phyloP scores from a whole-genome alignment of 1,140 invertebrate genomes.

The Diploscapter pachys region DNA sequence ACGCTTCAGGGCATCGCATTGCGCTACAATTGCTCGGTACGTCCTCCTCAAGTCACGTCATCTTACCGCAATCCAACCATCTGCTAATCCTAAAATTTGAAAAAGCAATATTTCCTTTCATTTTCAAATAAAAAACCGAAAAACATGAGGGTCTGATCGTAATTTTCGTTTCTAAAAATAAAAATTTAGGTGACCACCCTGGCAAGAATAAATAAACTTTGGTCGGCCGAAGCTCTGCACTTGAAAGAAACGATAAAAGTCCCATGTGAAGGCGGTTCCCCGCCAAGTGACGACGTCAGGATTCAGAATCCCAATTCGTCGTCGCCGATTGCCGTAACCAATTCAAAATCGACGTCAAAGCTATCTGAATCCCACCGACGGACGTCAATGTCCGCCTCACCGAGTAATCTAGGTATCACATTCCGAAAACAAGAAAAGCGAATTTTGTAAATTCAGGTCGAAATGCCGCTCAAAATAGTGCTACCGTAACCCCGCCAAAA shows the following conservation, averaged over 20 bases:
- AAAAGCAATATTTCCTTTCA: too few relatives aligned
- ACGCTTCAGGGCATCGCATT: slow-evolving; percentile 14
- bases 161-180: not conserved
- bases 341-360: not conserved
- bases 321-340: too few relatives aligned
- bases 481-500: too few relatives aligned
- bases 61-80: too few relatives aligned
- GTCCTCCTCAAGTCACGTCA: not conserved
- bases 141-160: too few relatives aligned
- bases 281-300: not conserved
- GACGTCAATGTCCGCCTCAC: not conserved
- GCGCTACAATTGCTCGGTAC: slow-evolving; percentile 1
- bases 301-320: too few relatives aligned
- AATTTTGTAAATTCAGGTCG: too few relatives aligned
- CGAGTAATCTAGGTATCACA: not conserved
- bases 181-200: not conserved
- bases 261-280: not conserved
- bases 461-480: too few relatives aligned
- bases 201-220: not conserved
- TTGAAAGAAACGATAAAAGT: not conserved
- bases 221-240: not conserved
- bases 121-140: too few relatives aligned
- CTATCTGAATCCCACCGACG: not conserved
- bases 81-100: too few relatives aligned
- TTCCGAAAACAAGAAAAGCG: not conserved